Conservation (phyloP, 2,888 invertebrate species). For the Gymnocheta viridis region DNA sequence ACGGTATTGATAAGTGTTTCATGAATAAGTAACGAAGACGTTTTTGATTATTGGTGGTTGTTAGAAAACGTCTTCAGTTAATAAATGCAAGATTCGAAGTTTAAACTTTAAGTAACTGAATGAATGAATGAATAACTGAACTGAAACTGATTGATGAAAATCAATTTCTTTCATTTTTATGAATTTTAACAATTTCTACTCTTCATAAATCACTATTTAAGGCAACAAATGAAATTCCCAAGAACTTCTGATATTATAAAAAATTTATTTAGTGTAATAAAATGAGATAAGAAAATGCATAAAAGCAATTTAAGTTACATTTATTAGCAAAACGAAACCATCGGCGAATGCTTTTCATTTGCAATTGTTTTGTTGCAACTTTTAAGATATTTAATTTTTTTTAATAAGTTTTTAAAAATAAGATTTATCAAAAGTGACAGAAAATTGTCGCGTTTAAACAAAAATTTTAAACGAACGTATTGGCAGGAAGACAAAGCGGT, state of each 20-base stretch:
- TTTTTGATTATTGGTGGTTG: constrained; percentile 27
- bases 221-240: constrained; percentile 18
- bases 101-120: constrained; percentile 18
- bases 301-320: background rate
- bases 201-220: constrained; percentile 39
- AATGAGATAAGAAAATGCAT: background rate
- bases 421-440: constrained; percentile 18
- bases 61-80: constrained; percentile 33
- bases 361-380: background rate
- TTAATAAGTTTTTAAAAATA: background rate
- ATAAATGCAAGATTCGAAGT: constrained; percentile 8
- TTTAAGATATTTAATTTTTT: background rate
- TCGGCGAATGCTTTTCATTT: background rate
- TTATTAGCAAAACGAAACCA: background rate
- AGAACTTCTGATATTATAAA: constrained; percentile 6
- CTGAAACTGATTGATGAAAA: constrained; percentile 26
- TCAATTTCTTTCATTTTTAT: constrained; percentile 33
- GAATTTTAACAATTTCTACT: constrained; percentile 39
- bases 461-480: constrained; percentile 77
- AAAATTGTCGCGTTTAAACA: constrained; percentile 63
- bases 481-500: constrained; percentile 82
- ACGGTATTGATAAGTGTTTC: background rate
- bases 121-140: background rate
- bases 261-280: background rate
- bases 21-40: constrained; percentile 43